phyloP scores from a whole-genome alignment of 2,888 invertebrate species.

The Lepeophtheirus nordmannii region DNA sequence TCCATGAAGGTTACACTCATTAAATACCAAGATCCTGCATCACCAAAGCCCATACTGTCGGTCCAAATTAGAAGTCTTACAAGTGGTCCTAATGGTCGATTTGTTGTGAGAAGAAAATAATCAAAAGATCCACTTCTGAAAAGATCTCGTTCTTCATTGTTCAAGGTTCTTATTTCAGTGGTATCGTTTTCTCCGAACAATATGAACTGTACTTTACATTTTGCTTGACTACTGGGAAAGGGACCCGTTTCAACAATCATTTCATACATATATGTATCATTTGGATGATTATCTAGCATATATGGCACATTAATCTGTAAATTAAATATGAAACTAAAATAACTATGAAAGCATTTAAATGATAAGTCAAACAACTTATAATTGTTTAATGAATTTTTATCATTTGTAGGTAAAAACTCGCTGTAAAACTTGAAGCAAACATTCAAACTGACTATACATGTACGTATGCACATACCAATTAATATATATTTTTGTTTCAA shows the following conservation, averaged over 20 bases:
- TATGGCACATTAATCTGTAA: slow-evolving; percentile 31
- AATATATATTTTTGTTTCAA: too few relatives aligned
- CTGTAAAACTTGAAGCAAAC: too few relatives aligned
- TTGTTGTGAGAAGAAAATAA: slow-evolving; percentile 34
- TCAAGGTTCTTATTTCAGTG: slow-evolving; percentile 35
- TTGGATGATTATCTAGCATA: slow-evolving; percentile 34
- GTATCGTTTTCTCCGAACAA: slow-evolving; percentile 37
- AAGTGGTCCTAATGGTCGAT: slow-evolving; percentile 36
- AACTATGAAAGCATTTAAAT: too few relatives aligned
- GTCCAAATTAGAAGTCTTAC: slow-evolving; percentile 40
- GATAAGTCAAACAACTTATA: too few relatives aligned
- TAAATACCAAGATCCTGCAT: slow-evolving; percentile 35
- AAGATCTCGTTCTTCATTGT: slow-evolving; percentile 34
- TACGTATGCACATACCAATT: too few relatives aligned
- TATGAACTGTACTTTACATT: slow-evolving; percentile 35
- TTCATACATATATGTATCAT: slow-evolving; percentile 38
- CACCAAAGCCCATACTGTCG: slow-evolving; percentile 38
- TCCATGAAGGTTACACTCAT: slow-evolving; percentile 35
- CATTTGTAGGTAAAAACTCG: too few relatives aligned
- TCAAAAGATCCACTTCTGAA: slow-evolving; percentile 34
- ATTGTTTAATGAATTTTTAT: too few relatives aligned
- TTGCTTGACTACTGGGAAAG: slow-evolving; percentile 30
- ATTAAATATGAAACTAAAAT: slow-evolving; percentile 19
- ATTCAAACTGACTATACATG: too few relatives aligned
- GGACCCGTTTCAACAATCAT: slow-evolving; percentile 36